These are phyloP conservation scores for Formica selysi DNA, from an alignment of 1,140 invertebrate species.

Conservation along the genomic window DNA sequence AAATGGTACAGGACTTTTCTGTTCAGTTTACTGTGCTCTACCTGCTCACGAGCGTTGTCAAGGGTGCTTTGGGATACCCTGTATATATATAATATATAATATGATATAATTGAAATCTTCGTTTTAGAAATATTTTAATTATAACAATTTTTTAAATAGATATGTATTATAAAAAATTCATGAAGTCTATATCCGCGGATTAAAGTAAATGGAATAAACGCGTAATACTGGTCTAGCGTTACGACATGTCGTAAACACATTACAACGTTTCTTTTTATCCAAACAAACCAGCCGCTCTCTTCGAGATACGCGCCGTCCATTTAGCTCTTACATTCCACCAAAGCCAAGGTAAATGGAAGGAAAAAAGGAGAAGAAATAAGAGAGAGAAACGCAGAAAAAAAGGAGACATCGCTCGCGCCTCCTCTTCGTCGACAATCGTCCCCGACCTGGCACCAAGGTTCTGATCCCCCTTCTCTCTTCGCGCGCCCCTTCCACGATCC, in stretches of 20 bases:
- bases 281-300: slow-evolving; percentile 22
- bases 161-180: not conserved
- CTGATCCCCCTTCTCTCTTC: not conserved
- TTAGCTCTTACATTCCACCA: slow-evolving; percentile 76
- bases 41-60: too few species aligned
- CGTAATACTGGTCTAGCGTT: not conserved
- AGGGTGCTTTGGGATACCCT: too few species aligned
- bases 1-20: too few species aligned
- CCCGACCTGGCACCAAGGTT: slow-evolving; percentile 66
- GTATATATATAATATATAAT: too few species aligned
- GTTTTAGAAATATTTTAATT: not conserved
- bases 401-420: slow-evolving; percentile 40
- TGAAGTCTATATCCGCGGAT: not conserved
- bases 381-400: slow-evolving; percentile 49
- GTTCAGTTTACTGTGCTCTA: too few species aligned
- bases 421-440: slow-evolving; percentile 40
- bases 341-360: slow-evolving; percentile 75
- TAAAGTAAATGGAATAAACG: not conserved
- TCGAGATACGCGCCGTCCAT: slow-evolving; percentile 29
- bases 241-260: not conserved
- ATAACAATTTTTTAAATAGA: not conserved
- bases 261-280: slow-evolving; percentile 30
- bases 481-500: not conserved
- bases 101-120: not conserved
- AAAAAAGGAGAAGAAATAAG: slow-evolving; percentile 7